phyloP scores from a whole-genome alignment of 2,113 vertebrate genomes.

The Crotalus horridus region DNA sequence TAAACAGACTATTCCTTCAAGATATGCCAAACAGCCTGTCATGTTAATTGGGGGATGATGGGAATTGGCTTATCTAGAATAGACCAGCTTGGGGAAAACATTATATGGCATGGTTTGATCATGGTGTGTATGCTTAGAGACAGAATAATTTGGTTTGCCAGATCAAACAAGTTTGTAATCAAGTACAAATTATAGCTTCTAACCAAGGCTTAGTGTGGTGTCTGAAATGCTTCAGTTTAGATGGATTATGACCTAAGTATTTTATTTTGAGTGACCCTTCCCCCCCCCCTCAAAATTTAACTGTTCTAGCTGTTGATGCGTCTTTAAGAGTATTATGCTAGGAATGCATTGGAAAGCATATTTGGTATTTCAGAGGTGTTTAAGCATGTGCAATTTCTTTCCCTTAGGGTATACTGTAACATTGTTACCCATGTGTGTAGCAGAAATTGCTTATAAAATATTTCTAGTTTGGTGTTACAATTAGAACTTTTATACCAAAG shows the following conservation, averaged over 20 bases:
- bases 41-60: background rate
- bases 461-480: conserved; percentile 67
- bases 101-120: background rate
- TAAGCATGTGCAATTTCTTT: conserved; percentile 72
- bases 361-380: conserved; percentile 64
- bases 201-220: background rate
- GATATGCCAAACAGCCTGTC: background rate
- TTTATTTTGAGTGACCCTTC: conserved; percentile 50
- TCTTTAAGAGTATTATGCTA: conserved; percentile 60
- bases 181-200: background rate
- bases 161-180: background rate
- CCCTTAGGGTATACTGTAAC: conserved; percentile 58
- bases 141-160: background rate
- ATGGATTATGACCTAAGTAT: conserved; percentile 24
- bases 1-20: background rate
- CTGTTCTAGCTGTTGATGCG: conserved; percentile 64
- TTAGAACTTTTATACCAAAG: conserved; percentile 77
- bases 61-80: background rate
- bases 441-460: conserved; percentile 70
- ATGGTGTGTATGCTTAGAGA: background rate
- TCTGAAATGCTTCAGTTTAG: conserved; percentile 11
- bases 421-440: conserved; percentile 64
- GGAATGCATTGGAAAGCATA: conserved; percentile 69
- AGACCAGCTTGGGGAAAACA: background rate
- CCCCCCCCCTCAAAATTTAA: conserved; percentile 48